phyloP scores from a whole-genome alignment of 2,113 vertebrate genomes.

The Melanerpes aurifrons region DNA sequence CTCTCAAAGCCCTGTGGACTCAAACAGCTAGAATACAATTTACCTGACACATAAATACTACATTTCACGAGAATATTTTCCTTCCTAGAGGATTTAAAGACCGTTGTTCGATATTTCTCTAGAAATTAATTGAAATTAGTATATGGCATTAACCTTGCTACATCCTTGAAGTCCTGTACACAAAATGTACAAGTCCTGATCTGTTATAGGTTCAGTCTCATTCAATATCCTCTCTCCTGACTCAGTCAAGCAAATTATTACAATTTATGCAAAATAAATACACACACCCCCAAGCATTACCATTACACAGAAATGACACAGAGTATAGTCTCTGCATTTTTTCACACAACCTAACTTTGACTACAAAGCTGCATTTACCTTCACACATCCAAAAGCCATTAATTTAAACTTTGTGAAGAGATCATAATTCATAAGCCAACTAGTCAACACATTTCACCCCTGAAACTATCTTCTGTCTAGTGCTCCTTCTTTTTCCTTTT shows the following conservation, averaged over 20 bases:
- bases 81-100: neutral
- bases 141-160: neutral
- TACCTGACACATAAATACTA: neutral
- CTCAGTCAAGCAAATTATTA: neutral
- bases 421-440: neutral
- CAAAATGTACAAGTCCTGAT: neutral
- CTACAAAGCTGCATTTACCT: neutral
- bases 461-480: neutral
- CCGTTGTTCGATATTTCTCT: neutral
- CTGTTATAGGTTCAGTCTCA: neutral
- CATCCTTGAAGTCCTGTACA: neutral
- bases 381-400: neutral
- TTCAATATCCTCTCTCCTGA: neutral
- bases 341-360: neutral
- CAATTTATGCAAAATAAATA: neutral
- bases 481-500: neutral
- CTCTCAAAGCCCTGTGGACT: neutral
- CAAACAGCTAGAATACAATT: neutral
- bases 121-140: neutral
- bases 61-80: neutral
- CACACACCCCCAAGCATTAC: neutral
- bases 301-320: neutral
- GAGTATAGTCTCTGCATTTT: neutral
- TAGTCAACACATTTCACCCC: neutral
- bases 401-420: neutral